phyloP scores from a whole-genome alignment of 2,113 vertebrate genomes.

The Octodon degus region DNA sequence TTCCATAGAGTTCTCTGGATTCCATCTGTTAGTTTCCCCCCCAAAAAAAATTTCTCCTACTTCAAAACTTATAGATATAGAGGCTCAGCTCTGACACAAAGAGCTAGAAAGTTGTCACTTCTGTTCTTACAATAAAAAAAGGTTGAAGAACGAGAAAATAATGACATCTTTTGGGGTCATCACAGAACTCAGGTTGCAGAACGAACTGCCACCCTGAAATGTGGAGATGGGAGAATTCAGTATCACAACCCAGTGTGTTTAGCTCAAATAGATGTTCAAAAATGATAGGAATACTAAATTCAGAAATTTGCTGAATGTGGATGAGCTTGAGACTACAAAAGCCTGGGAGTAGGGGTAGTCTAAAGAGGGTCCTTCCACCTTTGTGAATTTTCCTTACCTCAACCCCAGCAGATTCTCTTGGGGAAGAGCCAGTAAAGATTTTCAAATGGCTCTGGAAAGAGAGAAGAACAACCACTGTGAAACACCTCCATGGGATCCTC shows the following conservation, averaged over 20 bases:
- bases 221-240: not conserved
- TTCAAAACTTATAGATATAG: slow-evolving; percentile 7
- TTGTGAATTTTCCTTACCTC: not conserved
- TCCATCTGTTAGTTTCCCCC: not conserved
- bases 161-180: not conserved
- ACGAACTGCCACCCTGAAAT: not conserved
- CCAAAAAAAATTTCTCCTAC: not conserved
- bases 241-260: not conserved
- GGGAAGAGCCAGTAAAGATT: not conserved
- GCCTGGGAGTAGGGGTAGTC: no score
- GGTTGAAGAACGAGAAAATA: not conserved
- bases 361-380: not conserved
- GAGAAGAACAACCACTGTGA: not conserved
- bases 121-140: not conserved
- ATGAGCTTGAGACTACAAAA: not conserved
- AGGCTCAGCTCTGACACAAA: not conserved
- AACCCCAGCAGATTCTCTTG: not conserved
- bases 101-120: not conserved
- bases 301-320: not conserved
- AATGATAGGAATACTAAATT: not conserved
- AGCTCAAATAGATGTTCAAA: not conserved
- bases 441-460: not conserved
- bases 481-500: not conserved
- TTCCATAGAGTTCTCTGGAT: not conserved
- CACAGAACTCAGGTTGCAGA: not conserved